Percentiles rank a stretch among this genome's conserved stretches.
Conservation (phyloP, 1,140 invertebrate species). For the Papilio xuthus region DNA sequence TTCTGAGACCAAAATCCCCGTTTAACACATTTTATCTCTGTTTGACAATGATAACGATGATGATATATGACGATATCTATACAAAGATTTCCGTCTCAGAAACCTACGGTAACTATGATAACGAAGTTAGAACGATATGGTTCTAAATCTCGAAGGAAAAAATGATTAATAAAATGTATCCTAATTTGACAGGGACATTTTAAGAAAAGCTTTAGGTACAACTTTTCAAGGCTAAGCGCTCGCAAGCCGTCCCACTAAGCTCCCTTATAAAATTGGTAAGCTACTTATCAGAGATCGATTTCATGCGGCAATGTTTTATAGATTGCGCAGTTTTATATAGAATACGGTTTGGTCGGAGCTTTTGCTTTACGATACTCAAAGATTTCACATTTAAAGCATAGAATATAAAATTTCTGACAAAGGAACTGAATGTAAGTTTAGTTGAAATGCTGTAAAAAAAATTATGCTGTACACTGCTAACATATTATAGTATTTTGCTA, state of each 20-base stretch:
- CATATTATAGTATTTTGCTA: no score
- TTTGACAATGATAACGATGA: no score
- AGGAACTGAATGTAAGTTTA: background rate
- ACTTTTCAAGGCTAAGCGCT: constrained; percentile 45
- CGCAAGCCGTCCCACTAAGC: constrained; percentile 57
- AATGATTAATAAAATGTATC: background rate
- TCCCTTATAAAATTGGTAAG: constrained; percentile 76
- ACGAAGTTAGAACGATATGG: background rate
- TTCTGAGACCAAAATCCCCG: no score
- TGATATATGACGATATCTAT: no score
- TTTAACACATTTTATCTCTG: no score
- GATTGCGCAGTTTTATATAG: constrained; percentile 48
- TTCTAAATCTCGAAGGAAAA: background rate
- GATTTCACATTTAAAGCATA: constrained; percentile 19
- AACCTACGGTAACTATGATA: no score
- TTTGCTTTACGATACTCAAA: constrained; percentile 2
- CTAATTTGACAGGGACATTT: constrained; percentile 29
- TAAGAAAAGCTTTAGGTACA: constrained; percentile 18
- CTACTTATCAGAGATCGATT: constrained; percentile 74
- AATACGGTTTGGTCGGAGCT: constrained; percentile 8
- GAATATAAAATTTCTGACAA: background rate
- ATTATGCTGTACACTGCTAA: no score
- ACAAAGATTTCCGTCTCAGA: no score
- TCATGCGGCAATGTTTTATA: constrained; percentile 68
- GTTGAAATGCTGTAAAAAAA: no score